A percentile compares a stretch with the other conserved stretches of the same genome.
Evolutionary conservation across 2,113 vertebrate species (phyloP).

Genomic region (Telmatochromis sp.): DNA sequence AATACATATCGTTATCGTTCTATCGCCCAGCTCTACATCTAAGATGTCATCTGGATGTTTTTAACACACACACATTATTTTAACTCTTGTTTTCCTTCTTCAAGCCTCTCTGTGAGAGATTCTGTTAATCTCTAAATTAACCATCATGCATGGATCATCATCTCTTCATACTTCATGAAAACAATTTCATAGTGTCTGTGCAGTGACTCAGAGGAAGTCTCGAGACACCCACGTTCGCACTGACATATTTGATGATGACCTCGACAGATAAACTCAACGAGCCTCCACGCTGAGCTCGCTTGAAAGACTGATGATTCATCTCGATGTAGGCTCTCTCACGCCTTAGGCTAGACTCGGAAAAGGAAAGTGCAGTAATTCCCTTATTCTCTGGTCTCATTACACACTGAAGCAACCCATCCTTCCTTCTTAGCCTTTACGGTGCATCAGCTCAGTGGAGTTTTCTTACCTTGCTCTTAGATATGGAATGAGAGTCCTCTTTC

Average conservation of each 20-base stretch:
- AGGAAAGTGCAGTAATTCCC: not conserved
- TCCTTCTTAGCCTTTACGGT: not conserved
- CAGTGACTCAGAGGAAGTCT: not conserved
- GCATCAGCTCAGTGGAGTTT: not conserved
- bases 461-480: constrained; percentile 97
- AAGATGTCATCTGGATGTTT: not conserved
- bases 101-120: not conserved
- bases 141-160: not conserved
- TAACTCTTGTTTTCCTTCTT: not conserved
- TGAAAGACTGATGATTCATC: not conserved
- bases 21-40: not conserved
- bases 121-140: not conserved
- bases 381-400: not conserved
- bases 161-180: not conserved
- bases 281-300: not conserved
- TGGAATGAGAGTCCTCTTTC: constrained; percentile 87
- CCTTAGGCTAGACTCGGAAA: not conserved
- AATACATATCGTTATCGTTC: accelerated
- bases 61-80: not conserved
- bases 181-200: not conserved
- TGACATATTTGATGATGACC: not conserved
- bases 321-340: not conserved
- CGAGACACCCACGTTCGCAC: not conserved
- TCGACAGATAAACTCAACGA: not conserved
- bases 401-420: not conserved